These are phyloP conservation scores for Aspidiotus rigidus DNA, from an alignment of 2,888 invertebrate species.

Conservation along the genomic window DNA sequence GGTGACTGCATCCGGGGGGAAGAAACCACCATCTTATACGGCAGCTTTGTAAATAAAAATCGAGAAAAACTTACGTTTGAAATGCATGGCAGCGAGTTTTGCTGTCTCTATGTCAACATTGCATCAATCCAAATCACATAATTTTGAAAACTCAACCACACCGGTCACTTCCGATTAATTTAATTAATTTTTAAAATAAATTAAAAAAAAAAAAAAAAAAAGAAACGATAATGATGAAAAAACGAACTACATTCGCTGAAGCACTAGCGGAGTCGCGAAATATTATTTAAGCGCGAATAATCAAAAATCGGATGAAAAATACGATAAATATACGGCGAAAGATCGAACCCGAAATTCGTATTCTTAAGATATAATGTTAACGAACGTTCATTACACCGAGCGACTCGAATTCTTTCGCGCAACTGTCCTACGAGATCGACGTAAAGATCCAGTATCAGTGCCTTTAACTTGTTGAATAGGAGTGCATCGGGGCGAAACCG, in stretches of 20 bases:
- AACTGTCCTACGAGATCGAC: slow-evolving; percentile 23
- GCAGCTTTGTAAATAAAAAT: too few relatives aligned
- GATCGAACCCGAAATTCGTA: slow-evolving; percentile 9
- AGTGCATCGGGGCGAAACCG: slow-evolving; percentile 33
- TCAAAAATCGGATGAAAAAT: background rate
- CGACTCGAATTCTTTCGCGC: slow-evolving; percentile 33
- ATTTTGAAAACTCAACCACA: slow-evolving; percentile 18
- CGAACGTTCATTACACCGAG: slow-evolving; percentile 22
- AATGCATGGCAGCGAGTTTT: slow-evolving; percentile 18
- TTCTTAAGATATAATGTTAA: slow-evolving; percentile 12
- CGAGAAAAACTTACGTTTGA: slow-evolving; percentile 17
- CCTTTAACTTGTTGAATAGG: slow-evolving; percentile 29
- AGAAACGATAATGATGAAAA: slow-evolving; percentile 1
- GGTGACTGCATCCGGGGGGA: too few relatives aligned
- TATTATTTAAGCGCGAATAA: slow-evolving; percentile 5
- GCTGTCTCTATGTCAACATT: background rate
- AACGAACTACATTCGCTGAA: background rate
- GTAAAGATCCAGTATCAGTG: slow-evolving; percentile 28
- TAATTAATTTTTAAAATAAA: slow-evolving; percentile 1
- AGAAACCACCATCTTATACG: too few relatives aligned
- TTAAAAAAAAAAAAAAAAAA: slow-evolving; percentile 1
- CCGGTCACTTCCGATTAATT: background rate
- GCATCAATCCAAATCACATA: slow-evolving; percentile 16
- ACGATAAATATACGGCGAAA: slow-evolving; percentile 7
- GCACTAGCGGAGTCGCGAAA: slow-evolving; percentile 3